phyloP scores from a whole-genome alignment of 2,797 vertebrate genomes.

The Helarctos malayanus region DNA sequence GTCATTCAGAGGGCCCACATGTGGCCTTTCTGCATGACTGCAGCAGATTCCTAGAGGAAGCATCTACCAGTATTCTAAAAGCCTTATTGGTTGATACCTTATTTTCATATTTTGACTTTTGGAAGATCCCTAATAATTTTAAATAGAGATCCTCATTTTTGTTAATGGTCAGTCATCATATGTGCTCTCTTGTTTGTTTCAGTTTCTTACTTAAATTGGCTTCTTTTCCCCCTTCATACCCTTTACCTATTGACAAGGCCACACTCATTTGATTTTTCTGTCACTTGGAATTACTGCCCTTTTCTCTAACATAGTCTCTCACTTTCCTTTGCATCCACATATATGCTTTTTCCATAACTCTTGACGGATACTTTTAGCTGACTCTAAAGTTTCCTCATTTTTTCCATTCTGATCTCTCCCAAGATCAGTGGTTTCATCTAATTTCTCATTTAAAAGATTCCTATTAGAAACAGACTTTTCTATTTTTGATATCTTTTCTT shows the following conservation, averaged over 20 bases:
- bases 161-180: neutral
- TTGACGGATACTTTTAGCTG: neutral
- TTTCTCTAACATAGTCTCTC: neutral
- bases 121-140: conserved; percentile 8
- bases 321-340: neutral
- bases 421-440: neutral
- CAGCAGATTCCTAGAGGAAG: neutral
- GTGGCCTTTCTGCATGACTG: neutral
- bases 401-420: neutral
- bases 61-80: neutral
- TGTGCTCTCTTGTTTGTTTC: neutral
- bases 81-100: neutral
- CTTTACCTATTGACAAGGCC: neutral
- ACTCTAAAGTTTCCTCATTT: neutral
- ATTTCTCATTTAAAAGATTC: conserved; percentile 37
- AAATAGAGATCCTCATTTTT: conserved; percentile 5
- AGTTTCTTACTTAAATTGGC: conserved; percentile 38
- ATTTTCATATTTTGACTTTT: neutral
- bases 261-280: neutral
- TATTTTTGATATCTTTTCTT: neutral
- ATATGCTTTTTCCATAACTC: neutral
- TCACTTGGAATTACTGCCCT: neutral
- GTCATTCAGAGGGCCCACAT: neutral
- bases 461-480: neutral
- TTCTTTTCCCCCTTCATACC: neutral